Evolutionary conservation across 2,113 vertebrate genomes (phyloP).

Genomic region (Cranoglanis bouderius): DNA sequence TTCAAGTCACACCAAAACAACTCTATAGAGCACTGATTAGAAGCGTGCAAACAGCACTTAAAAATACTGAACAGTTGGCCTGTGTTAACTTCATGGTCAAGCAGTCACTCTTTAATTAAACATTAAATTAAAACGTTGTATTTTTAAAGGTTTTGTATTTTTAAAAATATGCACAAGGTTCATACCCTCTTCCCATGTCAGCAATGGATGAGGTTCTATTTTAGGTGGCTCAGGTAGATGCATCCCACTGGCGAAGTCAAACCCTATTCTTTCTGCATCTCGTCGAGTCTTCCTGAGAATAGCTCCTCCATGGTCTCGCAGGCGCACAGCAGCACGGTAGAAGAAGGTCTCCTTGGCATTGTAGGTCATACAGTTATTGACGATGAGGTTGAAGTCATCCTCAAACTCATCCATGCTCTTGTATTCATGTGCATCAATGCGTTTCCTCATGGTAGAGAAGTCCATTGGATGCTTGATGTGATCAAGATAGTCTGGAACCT

Average conservation of each 20-base stretch:
- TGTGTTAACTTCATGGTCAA: neutral
- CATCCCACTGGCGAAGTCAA: constrained; percentile 86
- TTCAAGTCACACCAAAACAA: neutral
- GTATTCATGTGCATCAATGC: constrained; percentile 85
- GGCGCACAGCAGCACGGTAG: constrained; percentile 86
- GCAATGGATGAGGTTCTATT: constrained; percentile 74
- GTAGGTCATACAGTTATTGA: constrained; percentile 95
- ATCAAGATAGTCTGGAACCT: constrained; percentile 97
- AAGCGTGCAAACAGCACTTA: neutral
- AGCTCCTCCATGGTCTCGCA: constrained; percentile 91
- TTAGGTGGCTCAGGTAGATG: constrained; percentile 85
- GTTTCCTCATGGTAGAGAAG: constrained; percentile 92
- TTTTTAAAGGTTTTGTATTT: neutral
- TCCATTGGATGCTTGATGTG: constrained; percentile 95
- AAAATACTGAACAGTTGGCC: neutral
- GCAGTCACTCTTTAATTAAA: neutral
- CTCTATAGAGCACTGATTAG: neutral
- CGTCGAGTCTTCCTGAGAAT: constrained; percentile 88
- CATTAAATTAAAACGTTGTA: neutral
- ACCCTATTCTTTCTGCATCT: constrained; percentile 85
- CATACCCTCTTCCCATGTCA: constrained; percentile 96
- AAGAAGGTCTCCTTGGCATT: constrained; percentile 97
- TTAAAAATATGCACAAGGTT: neutral
- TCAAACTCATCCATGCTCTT: constrained; percentile 87
- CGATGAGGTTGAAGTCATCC: constrained; percentile 91